Evolutionary conservation across 2,888 invertebrate genomes (phyloP).

Genomic region (Caenorhabditis wallacei): DNA sequence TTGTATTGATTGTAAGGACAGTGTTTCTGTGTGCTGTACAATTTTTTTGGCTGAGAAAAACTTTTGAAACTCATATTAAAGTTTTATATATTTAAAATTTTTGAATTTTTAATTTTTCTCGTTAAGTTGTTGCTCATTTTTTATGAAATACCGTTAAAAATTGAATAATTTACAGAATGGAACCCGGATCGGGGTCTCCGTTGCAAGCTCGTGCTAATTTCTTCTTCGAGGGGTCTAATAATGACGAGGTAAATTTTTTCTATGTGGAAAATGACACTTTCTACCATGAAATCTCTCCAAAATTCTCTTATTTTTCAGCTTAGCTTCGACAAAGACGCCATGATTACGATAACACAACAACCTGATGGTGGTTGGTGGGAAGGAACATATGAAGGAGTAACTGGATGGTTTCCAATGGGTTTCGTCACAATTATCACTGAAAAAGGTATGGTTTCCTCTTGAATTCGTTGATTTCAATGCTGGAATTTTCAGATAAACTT

Average conservation of each 20-base stretch:
- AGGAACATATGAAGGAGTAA: conserved; percentile 88
- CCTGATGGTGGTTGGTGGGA: conserved; percentile 99
- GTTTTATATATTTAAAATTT: too few relatives aligned
- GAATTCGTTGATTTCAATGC: not conserved
- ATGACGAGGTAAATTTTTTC: conserved; percentile 90
- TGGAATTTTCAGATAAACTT: conserved; percentile 61
- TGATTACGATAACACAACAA: conserved; percentile 94
- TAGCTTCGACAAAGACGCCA: conserved; percentile 91
- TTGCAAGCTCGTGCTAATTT: conserved; percentile 86
- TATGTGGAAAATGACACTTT: not conserved
- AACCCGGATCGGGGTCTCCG: conserved; percentile 49
- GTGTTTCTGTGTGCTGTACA: not conserved
- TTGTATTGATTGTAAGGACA: conserved; percentile 13
- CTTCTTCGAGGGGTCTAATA: conserved; percentile 95
- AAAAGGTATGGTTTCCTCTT: conserved; percentile 59
- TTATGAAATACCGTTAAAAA: not conserved
- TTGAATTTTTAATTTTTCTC: not conserved
- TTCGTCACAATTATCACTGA: conserved; percentile 71
- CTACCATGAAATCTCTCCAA: not conserved
- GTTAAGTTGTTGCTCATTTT: not conserved
- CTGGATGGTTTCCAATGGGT: conserved; percentile 82
- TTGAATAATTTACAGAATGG: conserved; percentile 37
- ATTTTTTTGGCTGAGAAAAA: too few relatives aligned
- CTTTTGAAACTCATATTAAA: too few relatives aligned
- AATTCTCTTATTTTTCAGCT: conserved; percentile 88